These are phyloP conservation scores for Caenorhabditis remanei DNA, from an alignment of 1,140 invertebrate genomes.

Conservation along the genomic window DNA sequence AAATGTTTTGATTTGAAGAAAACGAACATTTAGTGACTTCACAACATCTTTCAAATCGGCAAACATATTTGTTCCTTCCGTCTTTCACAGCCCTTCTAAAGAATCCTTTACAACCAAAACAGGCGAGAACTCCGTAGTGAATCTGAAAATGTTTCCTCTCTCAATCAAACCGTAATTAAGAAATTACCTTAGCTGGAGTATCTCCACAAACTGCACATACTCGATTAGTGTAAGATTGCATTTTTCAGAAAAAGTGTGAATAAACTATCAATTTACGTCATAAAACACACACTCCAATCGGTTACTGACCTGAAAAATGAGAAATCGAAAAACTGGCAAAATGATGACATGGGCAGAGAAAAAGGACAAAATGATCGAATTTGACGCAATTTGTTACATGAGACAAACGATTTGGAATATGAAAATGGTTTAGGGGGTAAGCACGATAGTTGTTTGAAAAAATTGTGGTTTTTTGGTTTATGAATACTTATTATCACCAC, in stretches of 20 bases:
- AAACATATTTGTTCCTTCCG: constrained; percentile 67
- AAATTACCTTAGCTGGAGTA: constrained; percentile 63
- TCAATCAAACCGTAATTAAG: no score
- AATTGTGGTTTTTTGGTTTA: no score
- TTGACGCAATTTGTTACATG: not conserved
- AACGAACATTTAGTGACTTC: constrained; percentile 66
- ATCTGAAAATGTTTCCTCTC: constrained; percentile 37
- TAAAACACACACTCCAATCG: constrained; percentile 8
- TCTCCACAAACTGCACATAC: constrained; percentile 67
- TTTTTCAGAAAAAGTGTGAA: constrained; percentile 1
- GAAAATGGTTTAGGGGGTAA: not conserved
- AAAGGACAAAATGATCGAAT: constrained; percentile 7
- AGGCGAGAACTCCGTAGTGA: constrained; percentile 67
- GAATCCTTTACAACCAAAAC: constrained; percentile 69
- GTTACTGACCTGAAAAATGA: constrained; percentile 20
- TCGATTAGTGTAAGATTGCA: constrained; percentile 50
- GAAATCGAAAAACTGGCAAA: not conserved
- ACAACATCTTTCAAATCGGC: constrained; percentile 65
- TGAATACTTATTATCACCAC: no score
- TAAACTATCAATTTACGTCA: constrained; percentile 25
- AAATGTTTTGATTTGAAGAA: not conserved
- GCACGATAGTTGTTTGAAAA: no score
- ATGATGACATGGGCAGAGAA: not conserved
- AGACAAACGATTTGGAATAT: not conserved
- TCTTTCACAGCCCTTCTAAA: constrained; percentile 67